These are phyloP conservation scores for Pelobates cultripes DNA, from an alignment of 2,797 vertebrate species.

Conservation along the genomic window DNA sequence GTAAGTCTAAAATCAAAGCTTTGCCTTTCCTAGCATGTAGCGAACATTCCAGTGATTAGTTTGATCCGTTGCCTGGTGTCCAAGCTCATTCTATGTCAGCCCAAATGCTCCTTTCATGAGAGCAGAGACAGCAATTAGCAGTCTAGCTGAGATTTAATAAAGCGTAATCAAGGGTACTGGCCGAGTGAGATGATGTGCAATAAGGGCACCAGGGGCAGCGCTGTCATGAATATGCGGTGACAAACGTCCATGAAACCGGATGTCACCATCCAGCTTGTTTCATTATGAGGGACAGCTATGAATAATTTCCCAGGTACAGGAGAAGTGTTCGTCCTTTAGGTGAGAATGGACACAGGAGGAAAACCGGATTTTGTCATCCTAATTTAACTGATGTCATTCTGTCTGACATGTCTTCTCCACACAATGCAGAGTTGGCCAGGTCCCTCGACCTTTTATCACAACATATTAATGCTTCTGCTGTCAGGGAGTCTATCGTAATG, in stretches of 20 bases:
- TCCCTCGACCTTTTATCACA: background rate
- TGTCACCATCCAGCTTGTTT: background rate
- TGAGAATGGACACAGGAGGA: background rate
- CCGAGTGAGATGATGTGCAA: background rate
- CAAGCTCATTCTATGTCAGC: too few species aligned
- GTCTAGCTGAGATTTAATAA: too few species aligned
- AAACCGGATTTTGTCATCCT: conserved; percentile 3
- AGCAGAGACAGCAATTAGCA: too few species aligned
- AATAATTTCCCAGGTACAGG: conserved; percentile 3
- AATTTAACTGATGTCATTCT: background rate
- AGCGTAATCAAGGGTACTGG: too few species aligned
- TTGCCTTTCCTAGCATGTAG: too few species aligned
- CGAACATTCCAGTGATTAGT: too few species aligned
- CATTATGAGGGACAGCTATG: background rate
- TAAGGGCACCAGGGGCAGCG: background rate
- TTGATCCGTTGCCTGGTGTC: too few species aligned
- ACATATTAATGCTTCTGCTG: background rate
- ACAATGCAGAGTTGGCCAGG: background rate
- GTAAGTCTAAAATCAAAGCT: too few species aligned
- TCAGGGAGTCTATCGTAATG: background rate
- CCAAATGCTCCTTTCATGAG: too few species aligned
- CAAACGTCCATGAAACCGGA: background rate
- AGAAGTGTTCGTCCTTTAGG: background rate
- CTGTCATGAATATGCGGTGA: background rate
- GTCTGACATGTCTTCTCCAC: background rate